These are phyloP conservation scores for Pinctada fucata DNA, from an alignment of 2,888 invertebrate species.

Conservation along the genomic window DNA sequence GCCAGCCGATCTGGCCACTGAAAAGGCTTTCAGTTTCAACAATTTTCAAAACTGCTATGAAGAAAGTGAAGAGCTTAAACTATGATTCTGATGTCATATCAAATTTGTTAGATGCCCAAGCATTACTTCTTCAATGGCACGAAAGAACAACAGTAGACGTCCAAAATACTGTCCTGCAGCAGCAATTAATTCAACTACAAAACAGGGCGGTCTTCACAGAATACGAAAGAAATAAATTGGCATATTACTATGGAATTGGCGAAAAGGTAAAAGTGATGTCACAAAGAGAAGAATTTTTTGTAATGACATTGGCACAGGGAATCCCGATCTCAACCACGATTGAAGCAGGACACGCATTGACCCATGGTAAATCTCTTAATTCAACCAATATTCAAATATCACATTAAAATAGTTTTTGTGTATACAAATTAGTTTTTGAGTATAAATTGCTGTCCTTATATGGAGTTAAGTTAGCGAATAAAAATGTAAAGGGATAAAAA, in stretches of 20 bases:
- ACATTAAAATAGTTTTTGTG: too few species aligned
- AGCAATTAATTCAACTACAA: neutral
- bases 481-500: too few species aligned
- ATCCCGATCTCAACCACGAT: neutral
- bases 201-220: neutral
- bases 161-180: too few species aligned
- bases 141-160: neutral
- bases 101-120: constrained; percentile 12
- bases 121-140: neutral
- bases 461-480: too few species aligned
- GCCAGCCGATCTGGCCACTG: neutral
- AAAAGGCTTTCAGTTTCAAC: neutral
- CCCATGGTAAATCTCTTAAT: too few species aligned
- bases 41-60: neutral
- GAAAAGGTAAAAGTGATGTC: neutral
- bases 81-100: constrained; percentile 6
- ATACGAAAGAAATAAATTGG: constrained; percentile 3
- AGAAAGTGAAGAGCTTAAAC: neutral
- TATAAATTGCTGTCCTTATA: too few species aligned
- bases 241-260: constrained; percentile 7
- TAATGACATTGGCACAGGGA: neutral
- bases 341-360: too few species aligned
- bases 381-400: too few species aligned
- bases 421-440: too few species aligned
- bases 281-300: neutral